These are phyloP conservation scores for Panagrolaimus sp. DNA, from an alignment of 1,140 invertebrate genomes.

Conservation along the genomic window DNA sequence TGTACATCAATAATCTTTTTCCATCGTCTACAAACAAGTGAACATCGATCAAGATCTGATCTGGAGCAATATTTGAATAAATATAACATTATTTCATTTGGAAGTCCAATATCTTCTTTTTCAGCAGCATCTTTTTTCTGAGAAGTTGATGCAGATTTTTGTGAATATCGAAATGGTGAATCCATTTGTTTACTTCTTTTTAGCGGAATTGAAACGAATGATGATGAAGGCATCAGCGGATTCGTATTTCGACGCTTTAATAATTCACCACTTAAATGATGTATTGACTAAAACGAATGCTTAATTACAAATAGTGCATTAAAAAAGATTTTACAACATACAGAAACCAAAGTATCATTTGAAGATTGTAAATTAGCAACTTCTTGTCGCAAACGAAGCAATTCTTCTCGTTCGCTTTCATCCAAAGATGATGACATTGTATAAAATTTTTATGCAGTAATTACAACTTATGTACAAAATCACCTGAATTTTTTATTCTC, in stretches of 20 bases:
- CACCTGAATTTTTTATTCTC: too few relatives aligned
- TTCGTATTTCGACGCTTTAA: not conserved
- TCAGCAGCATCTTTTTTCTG: too few relatives aligned
- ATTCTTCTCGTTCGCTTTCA: too few relatives aligned
- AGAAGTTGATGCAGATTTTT: too few relatives aligned
- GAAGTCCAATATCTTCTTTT: not conserved
- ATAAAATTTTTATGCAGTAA: too few relatives aligned
- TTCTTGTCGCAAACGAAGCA: not conserved
- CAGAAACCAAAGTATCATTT: not conserved
- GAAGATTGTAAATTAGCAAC: not conserved
- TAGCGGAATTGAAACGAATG: not conserved
- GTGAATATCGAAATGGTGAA: not conserved
- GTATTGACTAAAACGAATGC: not conserved
- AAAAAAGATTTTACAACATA: not conserved
- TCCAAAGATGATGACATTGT: too few relatives aligned
- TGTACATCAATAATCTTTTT: not conserved
- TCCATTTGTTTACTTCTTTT: not conserved
- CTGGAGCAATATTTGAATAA: not conserved
- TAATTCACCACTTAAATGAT: not conserved
- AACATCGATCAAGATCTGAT: not conserved
- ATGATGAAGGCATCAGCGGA: not conserved
- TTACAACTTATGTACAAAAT: too few relatives aligned
- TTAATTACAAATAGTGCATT: slow-evolving; percentile 2
- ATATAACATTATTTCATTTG: not conserved
- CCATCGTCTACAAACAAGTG: not conserved